Evolutionary conservation across 2,113 vertebrate species (phyloP), one percentile per base, ranked within the genome.

Genomic region (Sminthopsis crassicaudata): DNA sequence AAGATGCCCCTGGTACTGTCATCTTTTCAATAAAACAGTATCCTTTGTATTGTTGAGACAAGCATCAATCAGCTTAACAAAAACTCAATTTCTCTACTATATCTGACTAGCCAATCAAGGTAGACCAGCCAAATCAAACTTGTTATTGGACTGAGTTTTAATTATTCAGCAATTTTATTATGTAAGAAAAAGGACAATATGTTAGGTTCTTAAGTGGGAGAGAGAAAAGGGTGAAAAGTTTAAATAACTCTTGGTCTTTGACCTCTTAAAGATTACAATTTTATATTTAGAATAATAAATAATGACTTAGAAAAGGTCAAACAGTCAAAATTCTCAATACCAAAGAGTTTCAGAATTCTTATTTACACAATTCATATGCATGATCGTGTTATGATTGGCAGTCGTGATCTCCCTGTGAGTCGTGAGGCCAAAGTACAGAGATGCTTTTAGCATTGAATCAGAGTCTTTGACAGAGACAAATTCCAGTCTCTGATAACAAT

Each of bases 381-480:
- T 60, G 91, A 84, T 2, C 91, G 67, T 30, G 92, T 95, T 92
- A 92, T 92, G 93, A 94, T 89, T 93, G 93, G 90, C 60, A 48
- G 84, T 52, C 50, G 57, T 92, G 91, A n/a, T 91, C 93, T 57
- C 88, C 93, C 93, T 0, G 0, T 51, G 92, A 91, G 90, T 51
- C 54, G n/a, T 76, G 67, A 24, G 12, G 24, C 54, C 2, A 4
- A 51, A 91, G 90, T 94, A 93, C 97, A 92, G 48, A 92, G 95
- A 96, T 95, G 19, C 93, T 92, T 96, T 93, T 23, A n/a, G 91
- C 46, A 96, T 96, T 92, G 92, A 89, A 46, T 97, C 96, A 97
- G 25, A 27, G 91, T 36, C 8, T 90, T 93, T 94, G 95, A 93
- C 92, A 0, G 0, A 91, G 46, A 57, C 1, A 0, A 0, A 2